Base-by-base conservation (phyloP, 2,888 invertebrate genomes). In the Microchrysa polita region DNA sequence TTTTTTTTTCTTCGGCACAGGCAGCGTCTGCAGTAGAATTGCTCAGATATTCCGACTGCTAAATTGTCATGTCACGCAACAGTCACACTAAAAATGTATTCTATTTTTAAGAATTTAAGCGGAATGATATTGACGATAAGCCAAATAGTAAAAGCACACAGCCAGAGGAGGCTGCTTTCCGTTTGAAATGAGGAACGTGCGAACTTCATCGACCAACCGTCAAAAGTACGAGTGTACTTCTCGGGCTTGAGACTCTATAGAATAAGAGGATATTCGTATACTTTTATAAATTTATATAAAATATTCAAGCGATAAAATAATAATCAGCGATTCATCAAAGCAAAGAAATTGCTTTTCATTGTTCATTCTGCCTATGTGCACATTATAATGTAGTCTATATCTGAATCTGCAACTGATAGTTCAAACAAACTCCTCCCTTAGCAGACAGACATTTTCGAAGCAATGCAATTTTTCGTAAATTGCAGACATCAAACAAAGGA, bases 321-420 rank as follows among this genome's bases (percentile, higher is more conserved):
- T 52, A 44, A 48, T 44, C n/a, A 44, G 65, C 65, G 22, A 48
- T 65, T 65, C 14, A 65, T 65, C 65, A 65, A 65, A 65, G 48
- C 23, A 48, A 48, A 52, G 5, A 23, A 65, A 22, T 22, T 44
- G 23, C 22, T 52, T 65, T 61, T 61, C 40, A n/a, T n/a, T 23
- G 42, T 40, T 16, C n/a, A n/a, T n/a, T n/a, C n/a, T n/a, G n/a
- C n/a, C n/a, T n/a, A n/a, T n/a, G n/a, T n/a, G n/a, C n/a, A n/a
- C n/a, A n/a, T n/a, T n/a, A n/a, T n/a, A n/a, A n/a, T n/a, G n/a
- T n/a, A n/a, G n/a, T n/a, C n/a, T n/a, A n/a, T n/a, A n/a, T n/a
- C n/a, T n/a, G n/a, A n/a, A n/a, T n/a, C n/a, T n/a, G n/a, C n/a
- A n/a, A n/a, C n/a, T n/a, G n/a, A n/a, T n/a, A n/a, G n/a, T n/a